Percentiles rank a stretch among this genome's conserved stretches.
phyloP scores from a whole-genome alignment of 2,113 vertebrate genomes.

The Pyxicephalus adspersus region DNA sequence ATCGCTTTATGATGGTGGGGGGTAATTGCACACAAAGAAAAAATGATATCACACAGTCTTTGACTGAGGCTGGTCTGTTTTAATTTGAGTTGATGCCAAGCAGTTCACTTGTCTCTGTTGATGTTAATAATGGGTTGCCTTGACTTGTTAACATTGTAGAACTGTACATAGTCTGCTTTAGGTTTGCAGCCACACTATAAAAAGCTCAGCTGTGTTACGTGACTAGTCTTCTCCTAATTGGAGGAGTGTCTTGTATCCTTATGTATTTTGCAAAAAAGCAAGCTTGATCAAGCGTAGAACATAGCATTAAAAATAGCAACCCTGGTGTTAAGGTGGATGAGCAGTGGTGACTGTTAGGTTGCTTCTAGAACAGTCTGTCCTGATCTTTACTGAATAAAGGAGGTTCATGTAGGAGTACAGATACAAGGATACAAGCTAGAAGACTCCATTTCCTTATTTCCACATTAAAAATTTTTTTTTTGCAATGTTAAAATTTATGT shows the following conservation, averaged over 20 bases:
- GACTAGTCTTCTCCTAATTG: conserved; percentile 20
- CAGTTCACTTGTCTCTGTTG: too few species aligned
- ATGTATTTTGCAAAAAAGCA: neutral
- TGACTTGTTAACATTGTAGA: too few species aligned
- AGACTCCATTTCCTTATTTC: too few species aligned
- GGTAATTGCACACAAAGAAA: too few species aligned
- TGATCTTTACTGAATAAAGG: neutral
- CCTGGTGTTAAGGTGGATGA: conserved; percentile 5
- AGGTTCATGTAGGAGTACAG: neutral
- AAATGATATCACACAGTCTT: too few species aligned
- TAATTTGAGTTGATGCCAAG: too few species aligned
- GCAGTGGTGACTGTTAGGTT: neutral
- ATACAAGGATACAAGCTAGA: too few species aligned
- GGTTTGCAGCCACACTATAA: neutral
- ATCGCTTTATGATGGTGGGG: too few species aligned
- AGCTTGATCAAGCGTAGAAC: neutral
- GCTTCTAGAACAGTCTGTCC: conserved; percentile 14
- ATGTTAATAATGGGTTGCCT: too few species aligned
- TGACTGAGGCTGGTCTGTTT: too few species aligned
- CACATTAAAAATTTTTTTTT: too few species aligned
- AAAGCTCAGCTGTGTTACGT: neutral
- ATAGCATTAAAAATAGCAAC: conserved; percentile 11
- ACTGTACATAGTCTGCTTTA: neutral
- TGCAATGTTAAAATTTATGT: too few species aligned
- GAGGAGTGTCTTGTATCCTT: conserved; percentile 24